phyloP scores from a whole-genome alignment of 2,113 vertebrate species.

The Helogale parvula region DNA sequence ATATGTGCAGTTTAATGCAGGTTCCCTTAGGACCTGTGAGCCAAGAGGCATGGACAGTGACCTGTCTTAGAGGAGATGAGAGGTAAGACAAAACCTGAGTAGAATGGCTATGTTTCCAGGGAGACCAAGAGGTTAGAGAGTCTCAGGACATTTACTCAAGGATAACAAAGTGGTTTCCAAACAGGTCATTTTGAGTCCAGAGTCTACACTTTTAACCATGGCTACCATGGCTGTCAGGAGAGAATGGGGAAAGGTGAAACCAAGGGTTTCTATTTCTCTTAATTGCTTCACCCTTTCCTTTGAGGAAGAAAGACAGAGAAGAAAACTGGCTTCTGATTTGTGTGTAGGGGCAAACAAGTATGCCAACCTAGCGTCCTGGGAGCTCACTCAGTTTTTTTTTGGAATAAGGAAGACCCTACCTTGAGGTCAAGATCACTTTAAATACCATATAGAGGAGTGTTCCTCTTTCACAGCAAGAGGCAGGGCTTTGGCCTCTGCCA shows the following conservation, averaged over 20 bases:
- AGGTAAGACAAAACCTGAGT: background rate
- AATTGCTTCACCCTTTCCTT: background rate
- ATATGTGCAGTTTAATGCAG: too few species aligned
- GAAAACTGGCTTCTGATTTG: background rate
- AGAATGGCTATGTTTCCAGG: background rate
- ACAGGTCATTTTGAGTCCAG: background rate
- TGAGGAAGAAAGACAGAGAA: background rate
- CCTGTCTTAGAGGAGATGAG: background rate
- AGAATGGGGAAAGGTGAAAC: background rate
- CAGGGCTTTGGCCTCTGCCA: background rate
- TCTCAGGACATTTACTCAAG: background rate
- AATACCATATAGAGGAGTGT: background rate
- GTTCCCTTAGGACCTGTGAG: background rate
- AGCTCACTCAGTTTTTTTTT: background rate
- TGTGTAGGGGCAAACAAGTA: background rate
- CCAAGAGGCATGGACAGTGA: background rate
- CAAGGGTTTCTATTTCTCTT: background rate
- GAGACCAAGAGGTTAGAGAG: background rate
- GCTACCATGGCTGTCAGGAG: background rate
- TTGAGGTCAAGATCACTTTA: background rate
- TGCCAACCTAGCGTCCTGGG: accelerated
- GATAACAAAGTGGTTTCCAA: background rate
- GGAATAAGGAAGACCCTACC: background rate
- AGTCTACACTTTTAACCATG: background rate
- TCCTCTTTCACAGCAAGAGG: background rate